Conservation (phyloP, 2,797 vertebrate genomes). For the Florisuga fusca region DNA sequence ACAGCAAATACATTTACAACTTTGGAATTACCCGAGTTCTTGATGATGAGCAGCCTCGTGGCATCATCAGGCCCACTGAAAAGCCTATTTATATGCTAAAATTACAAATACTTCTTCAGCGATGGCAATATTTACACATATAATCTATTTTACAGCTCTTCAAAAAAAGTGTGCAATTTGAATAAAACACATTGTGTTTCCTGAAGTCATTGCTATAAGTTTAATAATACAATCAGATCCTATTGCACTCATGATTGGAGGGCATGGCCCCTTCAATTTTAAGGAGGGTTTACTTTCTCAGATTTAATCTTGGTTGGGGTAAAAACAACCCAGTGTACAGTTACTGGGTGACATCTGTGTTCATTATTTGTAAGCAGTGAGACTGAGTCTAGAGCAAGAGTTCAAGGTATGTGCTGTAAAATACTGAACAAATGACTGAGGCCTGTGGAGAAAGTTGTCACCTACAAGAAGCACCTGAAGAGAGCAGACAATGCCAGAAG, state of each 20-base stretch:
- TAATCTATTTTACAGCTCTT: constrained; percentile 75
- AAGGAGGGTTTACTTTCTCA: constrained; percentile 37
- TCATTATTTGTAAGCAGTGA: constrained; percentile 23
- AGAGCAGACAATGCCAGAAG: background rate
- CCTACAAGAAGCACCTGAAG: constrained; percentile 8
- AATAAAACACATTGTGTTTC: constrained; percentile 72
- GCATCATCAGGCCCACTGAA: constrained; percentile 1
- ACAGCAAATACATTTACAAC: constrained; percentile 68
- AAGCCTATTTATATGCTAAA: constrained; percentile 65
- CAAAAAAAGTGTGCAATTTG: constrained; percentile 78
- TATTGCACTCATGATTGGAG: constrained; percentile 81
- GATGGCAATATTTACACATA: constrained; percentile 78
- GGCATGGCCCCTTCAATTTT: constrained; percentile 45
- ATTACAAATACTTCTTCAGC: constrained; percentile 72
- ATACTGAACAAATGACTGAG: background rate
- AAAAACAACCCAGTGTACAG: constrained; percentile 10
- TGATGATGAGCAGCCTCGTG: background rate
- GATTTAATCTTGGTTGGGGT: background rate
- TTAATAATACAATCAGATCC: constrained; percentile 76
- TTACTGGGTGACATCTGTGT: constrained; percentile 28
- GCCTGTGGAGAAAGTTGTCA: background rate
- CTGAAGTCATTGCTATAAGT: constrained; percentile 72
- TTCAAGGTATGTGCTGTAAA: constrained; percentile 30
- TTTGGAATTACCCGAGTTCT: constrained; percentile 25
- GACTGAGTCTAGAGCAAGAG: constrained; percentile 46